Evolutionary conservation across 2,888 invertebrate species (phyloP).

Genomic region (Netelia fuscicornis): DNA sequence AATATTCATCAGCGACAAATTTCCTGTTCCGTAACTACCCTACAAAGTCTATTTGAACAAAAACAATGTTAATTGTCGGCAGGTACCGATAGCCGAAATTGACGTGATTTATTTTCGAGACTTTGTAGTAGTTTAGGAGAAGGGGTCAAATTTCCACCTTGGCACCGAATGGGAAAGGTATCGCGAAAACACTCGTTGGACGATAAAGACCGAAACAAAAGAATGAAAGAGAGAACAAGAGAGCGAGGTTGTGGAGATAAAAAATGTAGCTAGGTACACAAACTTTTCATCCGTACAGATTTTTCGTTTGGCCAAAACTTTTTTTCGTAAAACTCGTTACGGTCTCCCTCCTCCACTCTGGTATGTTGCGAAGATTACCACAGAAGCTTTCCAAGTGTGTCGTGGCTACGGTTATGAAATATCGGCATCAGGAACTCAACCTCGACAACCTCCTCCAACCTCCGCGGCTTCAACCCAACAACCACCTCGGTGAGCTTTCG

Average conservation of each 20-base stretch:
- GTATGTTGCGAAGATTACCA: conserved; percentile 54
- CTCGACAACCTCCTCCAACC: conserved; percentile 13
- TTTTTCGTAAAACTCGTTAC: not conserved
- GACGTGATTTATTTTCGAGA: too few relatives aligned
- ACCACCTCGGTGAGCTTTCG: conserved; percentile 33
- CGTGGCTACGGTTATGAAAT: conserved; percentile 50
- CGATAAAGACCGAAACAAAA: not conserved
- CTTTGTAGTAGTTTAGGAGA: too few relatives aligned
- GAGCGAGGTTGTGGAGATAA: not conserved
- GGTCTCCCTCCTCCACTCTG: conserved; percentile 23
- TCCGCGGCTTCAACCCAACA: conserved; percentile 6
- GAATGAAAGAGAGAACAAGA: conserved; percentile 21
- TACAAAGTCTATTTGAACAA: too few relatives aligned
- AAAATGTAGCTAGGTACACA: not conserved
- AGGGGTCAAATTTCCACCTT: too few relatives aligned
- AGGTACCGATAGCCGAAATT: too few relatives aligned
- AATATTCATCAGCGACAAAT: too few relatives aligned
- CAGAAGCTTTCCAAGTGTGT: conserved; percentile 46
- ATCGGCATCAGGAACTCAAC: conserved; percentile 47
- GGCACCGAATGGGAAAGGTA: not conserved
- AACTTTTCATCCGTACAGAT: conserved; percentile 35
- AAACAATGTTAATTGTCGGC: too few relatives aligned
- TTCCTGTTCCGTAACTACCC: too few relatives aligned
- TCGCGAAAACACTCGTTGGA: not conserved
- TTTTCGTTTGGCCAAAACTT: conserved; percentile 45